Base-by-base conservation (phyloP, 2,797 vertebrate species). In the Sebastes nivosus region DNA sequence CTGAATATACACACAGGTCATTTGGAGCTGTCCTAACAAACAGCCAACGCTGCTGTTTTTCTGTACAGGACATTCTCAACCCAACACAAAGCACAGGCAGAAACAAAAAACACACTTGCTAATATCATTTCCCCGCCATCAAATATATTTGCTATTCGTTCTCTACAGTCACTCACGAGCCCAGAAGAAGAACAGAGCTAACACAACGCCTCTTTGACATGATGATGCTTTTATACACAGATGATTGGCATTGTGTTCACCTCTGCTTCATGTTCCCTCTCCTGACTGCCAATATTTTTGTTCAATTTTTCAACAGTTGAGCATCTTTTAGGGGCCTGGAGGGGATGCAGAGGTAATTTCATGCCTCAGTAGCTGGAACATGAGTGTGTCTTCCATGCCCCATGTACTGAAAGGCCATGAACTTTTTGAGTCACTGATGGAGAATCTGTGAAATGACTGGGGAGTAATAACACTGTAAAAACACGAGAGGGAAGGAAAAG, bases 281-380 rank as follows among this genome's bases (percentile, higher is more conserved):
- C 24, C 22, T 68, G 7, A 50, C 20, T 38, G 74, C 30, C 55
- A 79, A 77, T 88, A 61, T 86, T 87, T 87, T 66, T 68, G 61
- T 76, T 83, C 2, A 57, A 57, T 76, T 57, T 84, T 76, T 79
- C 34, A 75, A 32, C 60, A 67, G 25, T 36, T 18, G 67, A 30
- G 55, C 73, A 58, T 86, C 67, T 77, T 76, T 81, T 58, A 63
- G 24, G 13, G 8, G 18, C 71, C 82, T 5, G 9, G 16, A 42
- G 84, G 87, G 79, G 69, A 9, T 66, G 29, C 77, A 32, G 79
- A 75, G 83, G 88, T 87, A 91, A 94, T 93, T 92, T 93, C 87
- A 93, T 87, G 89, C 83, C 82, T 91, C 83, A 80, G 72, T 66
- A 81, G 77, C 68, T 77, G 83, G 80, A 90, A 87, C 86, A 77